Evolutionary conservation across 2,113 vertebrate genomes (phyloP), one percentile per base, ranked within the genome.

Genomic region (Caretta caretta): DNA sequence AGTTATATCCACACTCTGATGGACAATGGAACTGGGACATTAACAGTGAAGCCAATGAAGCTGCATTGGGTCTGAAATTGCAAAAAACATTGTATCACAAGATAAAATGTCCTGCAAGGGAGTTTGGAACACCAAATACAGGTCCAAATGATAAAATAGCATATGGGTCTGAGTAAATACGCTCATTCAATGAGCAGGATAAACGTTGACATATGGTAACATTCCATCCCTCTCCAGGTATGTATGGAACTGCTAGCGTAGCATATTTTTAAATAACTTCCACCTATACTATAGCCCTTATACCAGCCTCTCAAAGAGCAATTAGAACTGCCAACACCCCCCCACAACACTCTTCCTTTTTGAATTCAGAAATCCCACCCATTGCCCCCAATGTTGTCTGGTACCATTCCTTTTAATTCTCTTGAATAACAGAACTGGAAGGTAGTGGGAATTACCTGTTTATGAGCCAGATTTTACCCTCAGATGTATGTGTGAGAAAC

Each of bases 401-500:
- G 42, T 86, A 2, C 5, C 24, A 14, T 62, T 88, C n/a, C 12
- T 35, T 76, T 86, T 54, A 22, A 50, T 50, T 6, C 72, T 89
- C 8, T 54, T 83, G 13, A 65, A 56, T 27, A 2, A 50, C 6
- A n/a, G 8, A 22, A n/a, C 51, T 80, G 35, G 19, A 83, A 88
- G 87, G n/a, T 86, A 9, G 85, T 20, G 3, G 51, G 3, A 42
- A 80, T 56, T 1, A 20, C 16, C n/a, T 6, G 5, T 5, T 14
- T 84, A 82, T 38, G 75, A 81, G 59, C 51, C 3, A 75, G 29
- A 25, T 88, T 6, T 35, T 72, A 10, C 75, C 86, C 90, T 59
- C 48, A 54, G 83, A 56, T 24, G 11, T 3, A 50, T 0, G 0
- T 6, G 12, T 51, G 13, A 49, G 3, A 72, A 17, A 6, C 38